A percentile compares a stretch with the other conserved stretches of the same genome.
phyloP scores from a whole-genome alignment of 1,140 invertebrate species.

The Euura saliciscinereae region DNA sequence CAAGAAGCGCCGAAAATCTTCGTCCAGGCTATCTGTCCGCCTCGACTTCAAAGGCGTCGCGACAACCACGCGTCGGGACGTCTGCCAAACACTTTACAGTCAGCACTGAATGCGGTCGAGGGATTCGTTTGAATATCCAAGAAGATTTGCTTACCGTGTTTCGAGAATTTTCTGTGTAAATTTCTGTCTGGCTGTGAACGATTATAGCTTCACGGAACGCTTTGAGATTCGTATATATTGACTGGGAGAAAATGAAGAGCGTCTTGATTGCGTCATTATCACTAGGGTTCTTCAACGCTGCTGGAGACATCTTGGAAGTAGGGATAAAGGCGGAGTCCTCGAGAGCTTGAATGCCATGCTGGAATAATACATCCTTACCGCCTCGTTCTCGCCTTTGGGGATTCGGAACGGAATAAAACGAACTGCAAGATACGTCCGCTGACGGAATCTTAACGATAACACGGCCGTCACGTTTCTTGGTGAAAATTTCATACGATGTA shows the following conservation, averaged over 20 bases:
- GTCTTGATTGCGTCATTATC: not conserved
- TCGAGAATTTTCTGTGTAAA: not conserved
- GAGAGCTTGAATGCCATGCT: not conserved
- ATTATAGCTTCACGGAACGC: not conserved
- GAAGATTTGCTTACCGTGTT: not conserved
- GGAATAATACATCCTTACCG: not conserved
- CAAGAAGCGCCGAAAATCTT: not conserved
- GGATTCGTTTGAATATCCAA: not conserved
- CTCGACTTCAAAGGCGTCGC: not conserved
- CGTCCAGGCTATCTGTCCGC: not conserved
- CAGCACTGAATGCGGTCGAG: not conserved
- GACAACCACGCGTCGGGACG: conserved; percentile 1
- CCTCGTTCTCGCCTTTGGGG: not conserved
- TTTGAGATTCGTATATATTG: not conserved
- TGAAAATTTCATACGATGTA: not conserved
- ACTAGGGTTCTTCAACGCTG: not conserved
- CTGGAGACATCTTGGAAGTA: not conserved
- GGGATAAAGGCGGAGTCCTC: not conserved
- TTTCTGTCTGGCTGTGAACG: not conserved
- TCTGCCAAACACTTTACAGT: conserved; percentile 4
- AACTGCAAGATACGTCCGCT: not conserved
- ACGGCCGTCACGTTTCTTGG: not conserved
- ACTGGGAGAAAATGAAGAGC: not conserved
- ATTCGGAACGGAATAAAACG: not conserved
- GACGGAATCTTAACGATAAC: not conserved